Base-by-base conservation (phyloP, 2,888 invertebrate species). In the Hylaea fasciaria region DNA sequence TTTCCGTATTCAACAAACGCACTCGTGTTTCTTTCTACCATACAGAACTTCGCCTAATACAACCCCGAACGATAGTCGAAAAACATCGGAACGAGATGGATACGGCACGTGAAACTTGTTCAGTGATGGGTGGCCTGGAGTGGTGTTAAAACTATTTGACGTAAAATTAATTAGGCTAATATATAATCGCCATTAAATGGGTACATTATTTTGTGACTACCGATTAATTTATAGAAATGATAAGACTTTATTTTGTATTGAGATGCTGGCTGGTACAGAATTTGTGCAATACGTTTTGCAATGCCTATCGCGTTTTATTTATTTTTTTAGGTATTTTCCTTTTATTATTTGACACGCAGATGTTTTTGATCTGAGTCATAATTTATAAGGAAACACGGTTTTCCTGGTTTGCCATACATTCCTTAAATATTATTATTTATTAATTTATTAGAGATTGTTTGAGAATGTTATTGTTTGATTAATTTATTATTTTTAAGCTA, bases 381-480 rank as follows among this genome's bases (percentile, higher is more conserved):
- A 62, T 64, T 46, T 35, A 56, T 51, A 51, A 65, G 64, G 65
- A 58, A 64, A 41, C 11, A 11, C 22, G 12, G 9, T 46, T 55
- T 44, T 40, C 53, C 56, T 56, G 17, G 17, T 46, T 60, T 62
- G 68, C 64, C 70, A 76, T 76, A 83, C 83, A 84, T 85, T 85
- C 83, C 83, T 80, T 43, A 78, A 77, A 76, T 74, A 76, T 77
- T 46, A 64, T 58, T 56, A 50, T 46, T 72, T 65, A 68, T 63
- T 62, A 63, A 62, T 49, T 64, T 56, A 62, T 28, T 40, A 56
- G 65, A 65, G 55, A 67, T 71, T 72, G 70, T 75, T 62, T 70
- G 64, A 54, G 55, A 56, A 52, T 53, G 32, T 76, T 80, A 78
- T 82, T 83, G 74, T 78, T 81, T 73, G 72, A 79, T 78, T 80